These are phyloP conservation scores for Erpetoichthys calabaricus DNA, from an alignment of 2,797 vertebrate species.

Conservation along the genomic window DNA sequence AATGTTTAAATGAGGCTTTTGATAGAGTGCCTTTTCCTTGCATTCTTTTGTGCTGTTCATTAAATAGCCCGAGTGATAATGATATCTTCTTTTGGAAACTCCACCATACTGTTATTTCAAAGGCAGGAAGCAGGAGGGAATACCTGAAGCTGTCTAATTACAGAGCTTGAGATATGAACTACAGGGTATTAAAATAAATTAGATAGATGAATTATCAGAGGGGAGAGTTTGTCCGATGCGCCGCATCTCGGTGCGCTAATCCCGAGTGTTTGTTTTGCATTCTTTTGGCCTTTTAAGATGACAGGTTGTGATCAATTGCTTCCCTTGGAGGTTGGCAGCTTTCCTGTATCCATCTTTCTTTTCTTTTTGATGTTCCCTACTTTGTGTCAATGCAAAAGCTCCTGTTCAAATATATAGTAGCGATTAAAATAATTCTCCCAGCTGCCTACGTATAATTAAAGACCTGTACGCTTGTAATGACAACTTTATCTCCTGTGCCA, in stretches of 20 bases:
- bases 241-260: conserved; percentile 49
- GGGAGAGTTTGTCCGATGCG: conserved; percentile 36
- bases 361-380: conserved; percentile 58
- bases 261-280: conserved; percentile 55
- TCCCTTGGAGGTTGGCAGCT: conserved; percentile 54
- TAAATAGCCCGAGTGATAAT: conserved; percentile 29
- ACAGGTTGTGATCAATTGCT: conserved; percentile 62
- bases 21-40: neutral
- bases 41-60: conserved; percentile 30
- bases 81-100: conserved; percentile 27
- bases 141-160: conserved; percentile 56
- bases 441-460: conserved; percentile 58
- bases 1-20: conserved; percentile 1
- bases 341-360: conserved; percentile 48
- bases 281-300: conserved; percentile 58
- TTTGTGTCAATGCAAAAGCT: conserved; percentile 56
- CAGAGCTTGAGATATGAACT: conserved; percentile 38
- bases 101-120: conserved; percentile 48
- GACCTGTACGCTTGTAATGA: conserved; percentile 47
- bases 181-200: conserved; percentile 48
- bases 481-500: conserved; percentile 46
- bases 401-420: conserved; percentile 56
- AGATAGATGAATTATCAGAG: conserved; percentile 52
- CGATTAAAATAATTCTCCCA: conserved; percentile 63
- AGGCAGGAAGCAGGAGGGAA: conserved; percentile 42